These are phyloP conservation scores for Caenorhabditis sp. DNA, from an alignment of 2,888 invertebrate species.

Conservation along the genomic window DNA sequence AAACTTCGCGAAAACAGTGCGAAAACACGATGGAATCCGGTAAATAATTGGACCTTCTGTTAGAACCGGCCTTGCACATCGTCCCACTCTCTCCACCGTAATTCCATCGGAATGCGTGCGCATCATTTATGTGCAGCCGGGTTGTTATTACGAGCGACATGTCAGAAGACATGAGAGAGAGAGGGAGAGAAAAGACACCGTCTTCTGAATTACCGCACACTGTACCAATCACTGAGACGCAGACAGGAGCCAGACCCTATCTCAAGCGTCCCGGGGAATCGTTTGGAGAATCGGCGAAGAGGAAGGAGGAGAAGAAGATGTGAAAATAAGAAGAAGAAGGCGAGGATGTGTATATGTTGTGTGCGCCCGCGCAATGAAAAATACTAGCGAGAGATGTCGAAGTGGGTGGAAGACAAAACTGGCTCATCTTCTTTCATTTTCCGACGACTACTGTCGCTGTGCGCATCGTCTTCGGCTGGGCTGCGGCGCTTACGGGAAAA, in stretches of 20 bases:
- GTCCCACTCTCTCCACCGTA: slow-evolving; percentile 35
- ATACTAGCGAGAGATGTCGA: slow-evolving; percentile 40
- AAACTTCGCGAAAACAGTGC: no score
- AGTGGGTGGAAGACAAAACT: slow-evolving; percentile 58
- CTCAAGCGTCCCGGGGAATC: slow-evolving; percentile 51
- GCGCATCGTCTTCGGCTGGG: slow-evolving; percentile 31
- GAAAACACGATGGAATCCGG: slow-evolving; percentile 5
- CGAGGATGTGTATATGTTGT: slow-evolving; percentile 35
- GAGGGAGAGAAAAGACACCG: slow-evolving; percentile 21
- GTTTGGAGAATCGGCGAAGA: slow-evolving; percentile 45
- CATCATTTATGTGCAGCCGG: slow-evolving; percentile 61
- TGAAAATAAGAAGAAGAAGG: slow-evolving; percentile 29
- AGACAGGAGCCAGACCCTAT: slow-evolving; percentile 60
- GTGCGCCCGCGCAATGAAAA: slow-evolving; percentile 34
- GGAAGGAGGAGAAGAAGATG: slow-evolving; percentile 36
- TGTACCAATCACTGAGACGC: slow-evolving; percentile 60
- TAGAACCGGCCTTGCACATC: slow-evolving; percentile 59
- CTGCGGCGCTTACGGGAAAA: slow-evolving; percentile 30
- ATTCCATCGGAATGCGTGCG: slow-evolving; percentile 61
- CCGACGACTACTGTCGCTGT: slow-evolving; percentile 45
- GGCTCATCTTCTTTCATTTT: slow-evolving; percentile 63
- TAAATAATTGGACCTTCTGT: slow-evolving; percentile 48
- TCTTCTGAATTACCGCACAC: slow-evolving; percentile 38
- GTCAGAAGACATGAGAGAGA: slow-evolving; percentile 31
- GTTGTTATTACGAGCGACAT: slow-evolving; percentile 61